Percentiles rank a stretch among this genome's conserved stretches.
These are phyloP conservation scores for Mungos mungo DNA, from an alignment of 2,113 vertebrate genomes.

Conservation along the genomic window DNA sequence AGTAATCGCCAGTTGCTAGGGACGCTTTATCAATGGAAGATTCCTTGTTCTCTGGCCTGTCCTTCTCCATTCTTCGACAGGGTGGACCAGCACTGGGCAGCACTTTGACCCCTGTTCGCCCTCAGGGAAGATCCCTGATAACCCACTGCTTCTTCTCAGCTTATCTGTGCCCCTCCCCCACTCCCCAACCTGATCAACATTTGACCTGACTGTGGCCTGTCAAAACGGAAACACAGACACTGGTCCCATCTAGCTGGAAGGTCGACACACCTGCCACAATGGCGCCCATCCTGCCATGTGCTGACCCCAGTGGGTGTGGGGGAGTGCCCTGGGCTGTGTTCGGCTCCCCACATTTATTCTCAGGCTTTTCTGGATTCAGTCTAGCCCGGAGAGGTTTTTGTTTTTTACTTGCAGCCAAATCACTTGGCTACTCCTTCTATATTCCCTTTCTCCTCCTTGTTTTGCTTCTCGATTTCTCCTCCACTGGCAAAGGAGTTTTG, in stretches of 20 bases:
- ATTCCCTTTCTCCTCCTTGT: background rate
- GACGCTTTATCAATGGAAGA: background rate
- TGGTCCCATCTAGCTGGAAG: background rate
- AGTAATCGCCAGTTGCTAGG: background rate
- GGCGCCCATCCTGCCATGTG: background rate
- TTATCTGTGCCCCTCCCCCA: background rate
- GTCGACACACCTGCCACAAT: background rate
- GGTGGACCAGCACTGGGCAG: background rate
- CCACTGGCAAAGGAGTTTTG: background rate
- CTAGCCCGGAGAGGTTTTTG: background rate
- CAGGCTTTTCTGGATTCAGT: background rate
- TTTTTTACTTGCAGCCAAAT: background rate
- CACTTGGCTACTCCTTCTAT: background rate
- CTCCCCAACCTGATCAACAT: too few species aligned
- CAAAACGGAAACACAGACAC: background rate
- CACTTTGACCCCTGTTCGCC: background rate
- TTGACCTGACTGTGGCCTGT: background rate
- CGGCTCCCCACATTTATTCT: background rate
- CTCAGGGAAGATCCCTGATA: background rate
- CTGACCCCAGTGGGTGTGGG: background rate
- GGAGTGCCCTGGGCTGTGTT: background rate
- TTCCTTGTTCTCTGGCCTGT: background rate
- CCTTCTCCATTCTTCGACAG: background rate
- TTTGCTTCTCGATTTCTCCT: background rate
- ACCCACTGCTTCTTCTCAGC: background rate